Base-by-base conservation (phyloP, 2,797 vertebrate genomes). In the Argentina silus region DNA sequence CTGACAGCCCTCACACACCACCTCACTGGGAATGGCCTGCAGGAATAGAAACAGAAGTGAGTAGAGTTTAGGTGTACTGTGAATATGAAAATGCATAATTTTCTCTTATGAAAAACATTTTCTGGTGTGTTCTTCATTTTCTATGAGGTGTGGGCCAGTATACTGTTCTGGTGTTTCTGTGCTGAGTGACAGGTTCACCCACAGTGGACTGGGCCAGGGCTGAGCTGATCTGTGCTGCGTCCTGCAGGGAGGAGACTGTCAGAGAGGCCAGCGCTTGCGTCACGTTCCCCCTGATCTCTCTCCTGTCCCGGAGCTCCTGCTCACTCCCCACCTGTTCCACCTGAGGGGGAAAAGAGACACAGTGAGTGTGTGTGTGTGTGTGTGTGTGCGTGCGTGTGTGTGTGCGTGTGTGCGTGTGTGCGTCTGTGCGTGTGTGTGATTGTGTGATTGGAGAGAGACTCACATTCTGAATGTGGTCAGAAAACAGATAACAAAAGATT, bases 201-300 rank as follows among this genome's bases (percentile, higher is more conserved):
- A 36, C 27, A 36, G 27, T 36, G 68, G 92, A 89, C 64, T 87
- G 91, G 2, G 84, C 89, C 80, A 96, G 70, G 3, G 89, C 93
- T 0, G 91, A 91, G 79, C 93, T 94, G 79, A 95, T 87, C 77
- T 93, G 93, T 61, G 88, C 85, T 3, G 89, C 92, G 8, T 94
- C 90, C 75, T 90, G 82, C 23, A 94, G 48, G 0, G 91, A 93
- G 53, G 89, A 91, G 80, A 95, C 64, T 0, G 85, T 87, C 21
- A 95, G 86, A 23, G 93, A 94, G 3, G 83, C 75, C 63, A 96
- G 85, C 2, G 86, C 88, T 50, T 61, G 73, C 6, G 91, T 93
- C 74, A 95, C 85, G 19, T 89, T 93, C 70, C 75, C 85, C 0
- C 92, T 85, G 73, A 94, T 90, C 71, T 89, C 81, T 50, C 82